These are phyloP conservation scores for Rhinatrema bivittatum DNA, from an alignment of 2,797 vertebrate species.

Conservation along the genomic window DNA sequence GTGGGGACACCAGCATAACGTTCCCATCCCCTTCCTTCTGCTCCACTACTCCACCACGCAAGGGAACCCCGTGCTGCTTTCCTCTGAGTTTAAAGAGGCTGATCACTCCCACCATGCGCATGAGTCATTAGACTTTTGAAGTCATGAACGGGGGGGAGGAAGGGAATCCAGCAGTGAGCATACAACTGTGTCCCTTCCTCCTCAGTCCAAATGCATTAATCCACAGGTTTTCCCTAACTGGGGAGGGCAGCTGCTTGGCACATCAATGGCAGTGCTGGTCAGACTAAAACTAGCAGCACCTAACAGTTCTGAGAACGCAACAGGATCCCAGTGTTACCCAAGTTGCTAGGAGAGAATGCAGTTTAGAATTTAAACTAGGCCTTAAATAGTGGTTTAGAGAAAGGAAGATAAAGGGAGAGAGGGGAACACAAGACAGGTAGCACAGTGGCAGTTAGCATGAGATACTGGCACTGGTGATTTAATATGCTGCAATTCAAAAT, in stretches of 20 bases:
- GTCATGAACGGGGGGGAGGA: slow-evolving; percentile 17
- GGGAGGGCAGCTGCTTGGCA: not conserved
- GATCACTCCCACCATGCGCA: slow-evolving; percentile 47
- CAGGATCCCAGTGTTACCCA: too few species aligned
- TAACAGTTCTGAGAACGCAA: too few species aligned
- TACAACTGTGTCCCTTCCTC: slow-evolving; percentile 3
- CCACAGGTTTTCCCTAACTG: accelerated
- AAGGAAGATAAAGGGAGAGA: too few species aligned
- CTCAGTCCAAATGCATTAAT: accelerated
- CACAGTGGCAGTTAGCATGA: too few species aligned
- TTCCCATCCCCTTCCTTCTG: slow-evolving; percentile 32
- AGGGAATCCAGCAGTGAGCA: slow-evolving; percentile 4
- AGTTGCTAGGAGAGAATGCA: too few species aligned
- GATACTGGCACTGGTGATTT: too few species aligned
- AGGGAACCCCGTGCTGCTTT: slow-evolving; percentile 57
- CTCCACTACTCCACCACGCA: slow-evolving; percentile 54
- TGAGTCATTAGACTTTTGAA: slow-evolving; percentile 59
- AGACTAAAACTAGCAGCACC: too few species aligned
- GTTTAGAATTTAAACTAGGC: too few species aligned
- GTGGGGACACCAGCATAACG: slow-evolving; percentile 51
- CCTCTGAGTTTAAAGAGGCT: slow-evolving; percentile 69
- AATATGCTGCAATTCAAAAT: too few species aligned
- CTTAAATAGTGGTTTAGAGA: too few species aligned
- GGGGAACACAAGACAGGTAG: too few species aligned
- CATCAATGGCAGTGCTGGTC: not conserved